Base-by-base conservation (phyloP, 2,888 invertebrate genomes). In the Tetranychus piercei region DNA sequence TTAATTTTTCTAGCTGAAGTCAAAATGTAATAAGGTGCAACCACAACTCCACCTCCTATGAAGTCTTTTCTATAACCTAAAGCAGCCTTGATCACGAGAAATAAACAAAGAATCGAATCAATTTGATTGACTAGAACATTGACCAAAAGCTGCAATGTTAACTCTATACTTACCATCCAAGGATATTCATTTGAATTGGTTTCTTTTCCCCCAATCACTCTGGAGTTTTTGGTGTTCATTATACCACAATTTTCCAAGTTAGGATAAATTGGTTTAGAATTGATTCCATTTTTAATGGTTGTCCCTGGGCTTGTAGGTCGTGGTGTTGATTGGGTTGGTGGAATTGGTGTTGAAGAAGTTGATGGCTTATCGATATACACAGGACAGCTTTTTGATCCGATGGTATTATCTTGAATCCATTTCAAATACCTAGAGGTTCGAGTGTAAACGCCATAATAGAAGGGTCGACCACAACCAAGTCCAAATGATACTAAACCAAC, bases 171-270 rank as follows among this genome's bases (percentile, higher is more conserved):
- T 43, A 74, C 74, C 71, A 43, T 74, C 74, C 74, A 74, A 6
- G 74, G 74, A 23, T 70, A 74, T 43, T 74, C 74, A 45, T 74
- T 69, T 8, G 74, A 55, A 8, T 20, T 23, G 2, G 74, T 55
- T 65, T 71, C 74, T 71, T 69, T 71, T 55, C 74, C 74, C 11
- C 74, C 74, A 45, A 74, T 44, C 22, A 74, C 55, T 64, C 74
- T 9, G 15, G 71, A 45, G 8, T 22, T 18, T 6, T 34, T 8
- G 15, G 15, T 71, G 20, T 74, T 74, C 9, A 45, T 67, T 44
- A 74, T 44, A 55, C 74, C 74, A 55, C 74, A 74, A 9, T 71
- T 43, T 15, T 65, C 71, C 15, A 64, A 55, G 34, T 74, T 74
- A 6, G 74, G 74, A 43, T 74, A 71, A 64, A 74, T 74, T n/a